Conservation (phyloP, 2,888 invertebrate species). For the Orthosia gothica region DNA sequence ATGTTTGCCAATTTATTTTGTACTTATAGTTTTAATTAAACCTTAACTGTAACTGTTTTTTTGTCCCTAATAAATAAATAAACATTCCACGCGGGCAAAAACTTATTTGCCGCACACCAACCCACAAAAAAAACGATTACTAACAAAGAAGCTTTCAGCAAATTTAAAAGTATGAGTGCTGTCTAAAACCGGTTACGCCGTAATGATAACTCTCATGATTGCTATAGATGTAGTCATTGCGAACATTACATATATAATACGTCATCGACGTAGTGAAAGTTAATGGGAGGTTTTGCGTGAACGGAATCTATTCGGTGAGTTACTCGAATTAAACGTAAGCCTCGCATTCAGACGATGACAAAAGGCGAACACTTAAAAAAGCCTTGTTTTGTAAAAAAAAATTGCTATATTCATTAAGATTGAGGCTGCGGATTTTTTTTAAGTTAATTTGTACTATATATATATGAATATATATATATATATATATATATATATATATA, state of each 20-base stretch:
- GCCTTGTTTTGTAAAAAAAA: not conserved
- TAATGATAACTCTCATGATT: conserved; percentile 42
- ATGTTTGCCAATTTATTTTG: too few species aligned
- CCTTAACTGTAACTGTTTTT: too few species aligned
- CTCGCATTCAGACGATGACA: conserved; percentile 4
- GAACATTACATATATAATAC: conserved; percentile 60
- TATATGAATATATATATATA: too few species aligned
- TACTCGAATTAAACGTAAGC: conserved; percentile 38
- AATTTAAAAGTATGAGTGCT: conserved; percentile 47
- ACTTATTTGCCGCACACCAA: not conserved
- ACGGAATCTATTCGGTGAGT: conserved; percentile 50
- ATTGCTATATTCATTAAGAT: too few species aligned
- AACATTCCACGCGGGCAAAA: too few species aligned
- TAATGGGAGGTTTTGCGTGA: conserved; percentile 47
- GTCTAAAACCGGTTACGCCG: conserved; percentile 48
- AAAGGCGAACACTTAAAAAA: not conserved
- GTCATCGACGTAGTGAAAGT: conserved; percentile 68
- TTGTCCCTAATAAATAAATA: too few species aligned
- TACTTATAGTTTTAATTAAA: too few species aligned
- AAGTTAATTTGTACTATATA: too few species aligned
- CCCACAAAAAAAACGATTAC: conserved; percentile 14
- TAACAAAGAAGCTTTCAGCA: not conserved
- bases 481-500: too few species aligned
- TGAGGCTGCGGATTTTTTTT: too few species aligned
- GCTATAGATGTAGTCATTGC: conserved; percentile 58